These are phyloP conservation scores for Cricetomys ansorgei DNA, from an alignment of 2,113 vertebrate genomes.

Conservation along the genomic window DNA sequence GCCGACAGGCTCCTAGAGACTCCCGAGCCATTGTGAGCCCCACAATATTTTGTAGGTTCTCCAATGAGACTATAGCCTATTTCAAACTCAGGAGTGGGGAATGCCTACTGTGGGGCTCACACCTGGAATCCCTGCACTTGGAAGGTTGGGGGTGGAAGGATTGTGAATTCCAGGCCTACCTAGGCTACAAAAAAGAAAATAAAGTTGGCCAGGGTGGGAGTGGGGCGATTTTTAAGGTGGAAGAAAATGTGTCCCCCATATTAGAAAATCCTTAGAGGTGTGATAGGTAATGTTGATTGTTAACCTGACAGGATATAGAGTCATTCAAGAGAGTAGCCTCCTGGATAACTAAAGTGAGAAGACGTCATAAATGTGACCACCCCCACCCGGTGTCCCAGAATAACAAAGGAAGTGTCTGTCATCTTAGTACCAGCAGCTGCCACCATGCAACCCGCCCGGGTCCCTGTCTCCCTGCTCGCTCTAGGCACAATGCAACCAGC, in stretches of 20 bases:
- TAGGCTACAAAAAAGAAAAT: not conserved
- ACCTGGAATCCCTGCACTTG: not conserved
- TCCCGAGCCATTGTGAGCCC: not conserved
- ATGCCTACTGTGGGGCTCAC: too few species aligned
- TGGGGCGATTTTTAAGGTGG: not conserved
- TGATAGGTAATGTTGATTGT: not conserved
- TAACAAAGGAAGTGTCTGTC: not conserved
- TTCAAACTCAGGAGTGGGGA: not conserved
- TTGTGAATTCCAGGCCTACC: not conserved
- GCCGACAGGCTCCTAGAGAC: not conserved
- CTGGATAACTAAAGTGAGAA: not conserved
- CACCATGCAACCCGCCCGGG: not conserved
- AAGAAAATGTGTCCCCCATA: not conserved
- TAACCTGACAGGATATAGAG: not conserved
- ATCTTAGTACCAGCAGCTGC: not conserved
- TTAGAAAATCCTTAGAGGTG: not conserved
- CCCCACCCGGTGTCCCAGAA: not conserved
- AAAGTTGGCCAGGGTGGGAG: not conserved
- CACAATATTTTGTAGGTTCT: not conserved
- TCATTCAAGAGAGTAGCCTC: not conserved
- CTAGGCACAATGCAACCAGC: not conserved
- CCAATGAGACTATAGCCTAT: not conserved
- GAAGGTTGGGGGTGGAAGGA: not conserved
- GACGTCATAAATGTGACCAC: not conserved
- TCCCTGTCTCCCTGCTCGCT: not conserved